A percentile compares a stretch with the other conserved stretches of the same genome.
Evolutionary conservation across 2,888 invertebrate species (phyloP).

Genomic region (Pammene aurita): DNA sequence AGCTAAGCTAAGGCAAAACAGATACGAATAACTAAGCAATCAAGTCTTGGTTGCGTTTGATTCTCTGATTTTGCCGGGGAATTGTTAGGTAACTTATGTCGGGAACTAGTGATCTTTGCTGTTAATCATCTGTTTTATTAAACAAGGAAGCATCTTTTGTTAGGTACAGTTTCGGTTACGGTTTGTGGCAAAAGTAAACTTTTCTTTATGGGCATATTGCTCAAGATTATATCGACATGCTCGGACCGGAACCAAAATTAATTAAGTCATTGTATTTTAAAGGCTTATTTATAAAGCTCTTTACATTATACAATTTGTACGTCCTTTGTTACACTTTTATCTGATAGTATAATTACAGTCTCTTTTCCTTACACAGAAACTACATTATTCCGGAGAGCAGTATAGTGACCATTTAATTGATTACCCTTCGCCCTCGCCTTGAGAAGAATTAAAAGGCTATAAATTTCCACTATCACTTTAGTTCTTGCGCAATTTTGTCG

Average conservation of each 20-base stretch:
- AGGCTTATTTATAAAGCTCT: conserved; percentile 1
- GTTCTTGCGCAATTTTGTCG: conserved; percentile 29
- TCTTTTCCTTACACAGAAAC: conserved; percentile 26
- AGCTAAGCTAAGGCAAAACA: no score
- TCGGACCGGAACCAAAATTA: not conserved
- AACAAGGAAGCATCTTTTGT: no score
- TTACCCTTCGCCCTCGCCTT: conserved; percentile 40
- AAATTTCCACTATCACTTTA: conserved; percentile 39
- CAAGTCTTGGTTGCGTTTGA: no score
- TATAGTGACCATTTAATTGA: conserved; percentile 40
- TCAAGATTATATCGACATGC: not conserved
- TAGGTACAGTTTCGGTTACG: no score
- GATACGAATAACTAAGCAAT: not conserved
- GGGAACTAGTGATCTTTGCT: no score
- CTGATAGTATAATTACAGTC: conserved; percentile 17
- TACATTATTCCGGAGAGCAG: conserved; percentile 36
- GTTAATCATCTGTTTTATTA: no score
- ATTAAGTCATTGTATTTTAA: conserved; percentile 4
- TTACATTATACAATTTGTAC: conserved; percentile 14
- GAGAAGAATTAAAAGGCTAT: conserved; percentile 40
- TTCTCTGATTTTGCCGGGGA: no score
- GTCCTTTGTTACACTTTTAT: conserved; percentile 9
- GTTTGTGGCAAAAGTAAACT: no score
- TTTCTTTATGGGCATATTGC: no score
- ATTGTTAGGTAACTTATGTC: no score